phyloP scores from a whole-genome alignment of 2,797 vertebrate genomes.

The Apogon hyalosoma region DNA sequence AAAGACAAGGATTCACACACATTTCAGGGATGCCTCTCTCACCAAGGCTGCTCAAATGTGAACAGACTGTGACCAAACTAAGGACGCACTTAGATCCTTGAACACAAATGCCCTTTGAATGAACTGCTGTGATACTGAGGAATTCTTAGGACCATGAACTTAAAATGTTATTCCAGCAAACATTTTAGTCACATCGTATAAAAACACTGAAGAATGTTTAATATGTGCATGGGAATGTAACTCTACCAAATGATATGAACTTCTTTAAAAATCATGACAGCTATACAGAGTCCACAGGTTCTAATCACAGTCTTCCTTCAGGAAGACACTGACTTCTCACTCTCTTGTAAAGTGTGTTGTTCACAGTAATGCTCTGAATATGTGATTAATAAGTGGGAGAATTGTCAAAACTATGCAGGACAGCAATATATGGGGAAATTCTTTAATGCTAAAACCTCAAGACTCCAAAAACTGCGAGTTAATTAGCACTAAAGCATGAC shows the following conservation, averaged over 20 bases:
- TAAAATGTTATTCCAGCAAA: constrained; percentile 2
- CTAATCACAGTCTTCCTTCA: background rate
- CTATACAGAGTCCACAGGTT: background rate
- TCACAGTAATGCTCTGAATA: background rate
- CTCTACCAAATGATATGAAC: background rate
- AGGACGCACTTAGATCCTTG: background rate
- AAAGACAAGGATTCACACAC: background rate
- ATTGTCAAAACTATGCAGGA: constrained; percentile 12
- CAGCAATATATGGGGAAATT: background rate
- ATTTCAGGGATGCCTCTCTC: background rate
- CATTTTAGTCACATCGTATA: background rate
- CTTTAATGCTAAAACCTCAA: constrained; percentile 1
- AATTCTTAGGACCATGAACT: constrained; percentile 10
- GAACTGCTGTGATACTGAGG: background rate
- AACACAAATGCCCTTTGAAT: constrained; percentile 1
- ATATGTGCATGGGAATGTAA: background rate
- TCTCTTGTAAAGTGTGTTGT: background rate
- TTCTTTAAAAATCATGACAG: background rate
- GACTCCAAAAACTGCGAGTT: background rate
- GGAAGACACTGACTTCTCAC: constrained; percentile 1
- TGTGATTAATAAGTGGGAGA: background rate
- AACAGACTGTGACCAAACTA: constrained; percentile 17
- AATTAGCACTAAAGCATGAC: background rate
- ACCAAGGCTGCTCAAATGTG: background rate
- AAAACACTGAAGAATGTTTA: background rate